Evolutionary conservation across 2,888 invertebrate species (phyloP).

Genomic region (Limnephilus marmoratus): DNA sequence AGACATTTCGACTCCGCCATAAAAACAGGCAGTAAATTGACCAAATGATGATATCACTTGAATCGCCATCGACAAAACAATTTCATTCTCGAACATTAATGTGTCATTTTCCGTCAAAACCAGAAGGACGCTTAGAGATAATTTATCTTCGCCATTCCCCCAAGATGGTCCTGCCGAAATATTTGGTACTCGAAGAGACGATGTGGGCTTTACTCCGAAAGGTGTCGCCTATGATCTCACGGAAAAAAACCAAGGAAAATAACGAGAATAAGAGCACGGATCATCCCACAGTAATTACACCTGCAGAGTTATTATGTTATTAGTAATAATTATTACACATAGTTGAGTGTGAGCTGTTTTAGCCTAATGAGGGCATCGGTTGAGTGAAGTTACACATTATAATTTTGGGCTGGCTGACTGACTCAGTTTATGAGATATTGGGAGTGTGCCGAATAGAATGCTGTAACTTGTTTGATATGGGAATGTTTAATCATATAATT

Average conservation of each 20-base stretch:
- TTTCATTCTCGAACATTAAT: neutral
- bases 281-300: slow-evolving; percentile 44
- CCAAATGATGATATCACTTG: neutral
- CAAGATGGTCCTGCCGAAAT: slow-evolving; percentile 27
- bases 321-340: neutral
- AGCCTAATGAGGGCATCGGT: slow-evolving; percentile 36
- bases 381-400: neutral
- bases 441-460: neutral
- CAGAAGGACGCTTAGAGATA: slow-evolving; percentile 1
- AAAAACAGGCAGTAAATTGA: neutral
- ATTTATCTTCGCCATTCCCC: slow-evolving; percentile 27
- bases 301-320: slow-evolving; percentile 15
- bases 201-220: slow-evolving; percentile 13
- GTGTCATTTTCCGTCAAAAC: slow-evolving; percentile 17
- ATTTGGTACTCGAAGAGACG: slow-evolving; percentile 5
- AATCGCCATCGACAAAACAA: slow-evolving; percentile 8
- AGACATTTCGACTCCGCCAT: neutral
- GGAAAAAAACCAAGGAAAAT: slow-evolving; percentile 1
- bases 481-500: neutral
- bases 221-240: slow-evolving; percentile 45
- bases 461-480: neutral
- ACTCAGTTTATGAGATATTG: neutral
- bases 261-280: slow-evolving; percentile 19
- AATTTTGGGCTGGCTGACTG: neutral
- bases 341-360: neutral